Evolutionary conservation across 2,888 invertebrate species (phyloP), one percentile per base, ranked within the genome.

Genomic region (Entomobrya multifasciata): DNA sequence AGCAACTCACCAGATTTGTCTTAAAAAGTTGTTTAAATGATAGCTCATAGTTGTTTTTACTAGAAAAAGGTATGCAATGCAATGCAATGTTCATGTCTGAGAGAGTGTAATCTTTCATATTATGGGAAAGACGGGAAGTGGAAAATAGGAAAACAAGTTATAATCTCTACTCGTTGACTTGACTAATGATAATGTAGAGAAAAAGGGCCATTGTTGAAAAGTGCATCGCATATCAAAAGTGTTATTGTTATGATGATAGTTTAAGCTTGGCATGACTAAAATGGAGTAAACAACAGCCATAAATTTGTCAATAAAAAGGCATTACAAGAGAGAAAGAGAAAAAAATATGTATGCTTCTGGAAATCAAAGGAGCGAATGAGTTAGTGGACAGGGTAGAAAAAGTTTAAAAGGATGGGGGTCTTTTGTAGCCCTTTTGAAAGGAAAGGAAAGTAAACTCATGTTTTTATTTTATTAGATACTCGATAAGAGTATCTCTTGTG

Each of bases 111-210:
- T n/a, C 36, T 4, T 36, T 17, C 72, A 49, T 49, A 72, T 49
- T 36, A 36, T 4, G 49, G 27, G 72, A 72, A 72, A 49, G 49
- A 72, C 27, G 30, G 72, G 72, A 72, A 72, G 30, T 72, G 49
- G n/a, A 72, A 77, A 36, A 77, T 27, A 76, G 57, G 36, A 76
- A 76, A 77, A 77, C 77, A 60, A 77, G 60, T 60, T 41, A 20
- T 57, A 36, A 57, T 55, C 30, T 49, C 57, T 57, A 25, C 57
- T 36, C 49, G n/a, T n/a, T n/a, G n/a, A n/a, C n/a, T n/a, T n/a
- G n/a, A n/a, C 13, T 5, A 13, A 8, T 49, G 25, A 25, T 13
- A 57, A 57, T 57, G 15, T 57, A 20, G 8, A 65, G 10, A 17
- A 30, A 5, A 20, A 10, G 17, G 36, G 17, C 8, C 20, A 65